Base-by-base conservation (phyloP, 1,140 invertebrate species). In the Gerris buenoi region DNA sequence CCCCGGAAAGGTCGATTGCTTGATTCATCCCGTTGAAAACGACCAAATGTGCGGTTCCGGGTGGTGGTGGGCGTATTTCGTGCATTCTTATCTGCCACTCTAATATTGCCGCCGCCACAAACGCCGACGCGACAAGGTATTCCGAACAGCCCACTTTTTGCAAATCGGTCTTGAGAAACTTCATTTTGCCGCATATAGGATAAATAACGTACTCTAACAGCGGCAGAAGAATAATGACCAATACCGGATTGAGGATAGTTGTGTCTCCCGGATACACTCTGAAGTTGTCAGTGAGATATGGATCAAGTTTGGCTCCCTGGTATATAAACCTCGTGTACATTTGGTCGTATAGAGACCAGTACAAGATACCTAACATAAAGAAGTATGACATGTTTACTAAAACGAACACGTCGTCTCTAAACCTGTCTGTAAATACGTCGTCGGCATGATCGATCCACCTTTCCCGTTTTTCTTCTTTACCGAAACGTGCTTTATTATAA, bases 341-440 rank as follows among this genome's bases (percentile, higher is more conserved):
- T 60, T 60, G 58, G 23, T 60, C 58, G 23, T 60, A 60, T 25
- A 60, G 22, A 22, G 58, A 60, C 58, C 58, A 60, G 23, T 60
- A 60, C 10, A 60, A 22, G 23, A 60, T 60, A 13, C 15, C 23
- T 60, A 60, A 5, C 5, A 60, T 15, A 22, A 60, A 60, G 22
- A 60, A 60, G 23, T 60, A 60, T 5, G 58, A 60, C 58, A 60
- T 25, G 15, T 60, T 60, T 15, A 60, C 58, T 22, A 60, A 13
- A 3, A 5, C 23, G 23, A 22, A 60, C 3, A 60, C 58, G 23
- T 60, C 58, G 22, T 60, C 58, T 60, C 58, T 15, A 22, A 60
- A 60, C 15, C 3, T 25, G 15, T 15, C 15, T 5, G 15, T 3
- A 60, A 60, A 60, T 22, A 5, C 23, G 23, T 60, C 58, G 23